These are phyloP conservation scores for Graptemys geographica DNA, from an alignment of 2,797 vertebrate species.

Conservation along the genomic window DNA sequence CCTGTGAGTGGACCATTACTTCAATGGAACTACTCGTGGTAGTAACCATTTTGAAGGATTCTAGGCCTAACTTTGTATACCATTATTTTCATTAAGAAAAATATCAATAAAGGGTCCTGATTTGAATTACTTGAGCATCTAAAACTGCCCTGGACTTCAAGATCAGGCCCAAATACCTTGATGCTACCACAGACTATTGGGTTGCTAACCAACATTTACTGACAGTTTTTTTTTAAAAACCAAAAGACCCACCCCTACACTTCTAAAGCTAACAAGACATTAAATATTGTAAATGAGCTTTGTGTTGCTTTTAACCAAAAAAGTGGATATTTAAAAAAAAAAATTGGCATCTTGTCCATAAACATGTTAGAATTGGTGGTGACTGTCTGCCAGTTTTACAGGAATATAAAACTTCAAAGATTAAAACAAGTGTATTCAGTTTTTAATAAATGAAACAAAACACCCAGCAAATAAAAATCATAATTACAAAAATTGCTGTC, in stretches of 20 bases:
- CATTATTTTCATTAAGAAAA: neutral
- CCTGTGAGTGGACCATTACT: rapidly evolving
- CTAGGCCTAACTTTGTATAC: rapidly evolving
- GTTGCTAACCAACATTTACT: neutral
- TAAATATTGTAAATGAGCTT: neutral
- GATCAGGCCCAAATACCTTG: neutral
- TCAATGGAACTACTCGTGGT: rapidly evolving
- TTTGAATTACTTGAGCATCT: neutral
- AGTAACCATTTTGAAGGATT: rapidly evolving
- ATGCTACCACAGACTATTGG: neutral
- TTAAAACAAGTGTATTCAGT: neutral
- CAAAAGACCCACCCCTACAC: neutral
- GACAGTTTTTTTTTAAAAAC: neutral
- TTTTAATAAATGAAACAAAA: neutral
- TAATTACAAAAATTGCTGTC: neutral
- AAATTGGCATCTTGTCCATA: neutral
- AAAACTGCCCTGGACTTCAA: neutral
- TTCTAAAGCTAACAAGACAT: neutral
- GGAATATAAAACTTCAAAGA: neutral
- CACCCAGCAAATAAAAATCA: neutral
- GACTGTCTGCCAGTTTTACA: neutral
- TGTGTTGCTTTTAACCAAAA: neutral
- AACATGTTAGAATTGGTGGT: neutral
- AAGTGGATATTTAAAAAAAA: neutral
- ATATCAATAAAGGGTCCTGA: neutral